These are phyloP conservation scores for Siderastrea radians DNA, from an alignment of 92 coral and sea anemone species.

Conservation along the genomic window DNA sequence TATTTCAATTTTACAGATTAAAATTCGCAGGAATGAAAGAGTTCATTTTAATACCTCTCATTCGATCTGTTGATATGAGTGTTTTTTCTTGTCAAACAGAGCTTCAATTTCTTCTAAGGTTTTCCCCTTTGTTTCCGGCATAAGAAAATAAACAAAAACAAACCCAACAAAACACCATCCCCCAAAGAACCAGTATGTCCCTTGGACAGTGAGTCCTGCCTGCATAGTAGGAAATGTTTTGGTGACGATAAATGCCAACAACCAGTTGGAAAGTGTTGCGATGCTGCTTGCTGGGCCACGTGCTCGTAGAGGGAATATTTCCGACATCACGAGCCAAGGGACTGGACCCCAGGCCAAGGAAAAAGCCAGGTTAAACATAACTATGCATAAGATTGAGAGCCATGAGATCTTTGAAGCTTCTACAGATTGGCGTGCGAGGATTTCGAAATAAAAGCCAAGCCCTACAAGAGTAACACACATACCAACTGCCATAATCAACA, in stretches of 20 bases:
- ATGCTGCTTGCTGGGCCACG: slow-evolving; percentile 82
- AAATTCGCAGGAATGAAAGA: too few species aligned
- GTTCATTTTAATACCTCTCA: too few species aligned
- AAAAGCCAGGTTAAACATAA: slow-evolving; percentile 62
- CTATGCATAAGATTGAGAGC: slow-evolving; percentile 68
- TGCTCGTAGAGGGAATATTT: slow-evolving; percentile 79
- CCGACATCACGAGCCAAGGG: slow-evolving; percentile 88
- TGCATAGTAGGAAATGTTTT: slow-evolving; percentile 65
- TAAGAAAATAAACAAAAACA: slow-evolving; percentile 69
- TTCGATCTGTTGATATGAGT: too few species aligned
- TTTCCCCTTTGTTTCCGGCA: slow-evolving; percentile 95
- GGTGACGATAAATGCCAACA: slow-evolving; percentile 71
- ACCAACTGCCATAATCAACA: slow-evolving; percentile 2
- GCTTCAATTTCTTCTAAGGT: slow-evolving; percentile 85
- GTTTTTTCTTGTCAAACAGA: slow-evolving; percentile 50
- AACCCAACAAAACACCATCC: slow-evolving; percentile 74
- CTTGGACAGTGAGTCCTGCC: slow-evolving; percentile 57
- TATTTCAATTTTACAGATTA: too few species aligned
- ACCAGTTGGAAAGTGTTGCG: slow-evolving; percentile 75
- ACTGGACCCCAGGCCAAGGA: slow-evolving; percentile 88
- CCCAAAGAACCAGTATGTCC: slow-evolving; percentile 85
- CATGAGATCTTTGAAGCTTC: slow-evolving; percentile 63
- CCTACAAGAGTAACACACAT: slow-evolving; percentile 8
- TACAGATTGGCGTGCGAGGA: slow-evolving; percentile 48
- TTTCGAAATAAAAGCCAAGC: slow-evolving; percentile 20